Base-by-base conservation (phyloP, 1,140 invertebrate species). In the Eciton burchellii region DNA sequence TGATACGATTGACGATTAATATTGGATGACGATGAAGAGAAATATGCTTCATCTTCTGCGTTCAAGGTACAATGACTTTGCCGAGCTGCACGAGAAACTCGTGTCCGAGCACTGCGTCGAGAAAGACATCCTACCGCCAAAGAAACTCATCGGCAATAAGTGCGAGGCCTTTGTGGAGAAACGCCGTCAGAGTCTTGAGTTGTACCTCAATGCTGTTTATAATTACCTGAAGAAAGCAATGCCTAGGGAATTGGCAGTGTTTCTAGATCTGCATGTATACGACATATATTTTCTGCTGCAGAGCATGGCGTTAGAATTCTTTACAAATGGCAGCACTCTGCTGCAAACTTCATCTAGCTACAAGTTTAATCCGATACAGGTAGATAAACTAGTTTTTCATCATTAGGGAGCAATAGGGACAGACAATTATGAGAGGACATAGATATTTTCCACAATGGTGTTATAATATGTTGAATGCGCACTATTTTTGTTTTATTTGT, bases 121-220 rank as follows among this genome's bases (percentile, higher is more conserved):
- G 24, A 98, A 97, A 91, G 97, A 97, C 87, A 94, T 98, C 72
- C 91, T 99, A 14, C 98, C 98, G 19, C 97, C 98, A 4, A 99
- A 99, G 92, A 98, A 98, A 94, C 94, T 98, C 0, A 96, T 97
- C 89, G 96, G 97, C 0, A 97, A 97, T 86, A 96, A 96, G 86
- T 96, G 95, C 87, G 97, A 97, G 14, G 94, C 95, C 19, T 99
- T 99, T 91, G 95, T 99, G 24, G 97, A 98, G 90, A 97, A 96
- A 89, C 95, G 98, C 79, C 95, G 97, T 65, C 94, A 95, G 83
- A 96, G 96, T 21, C 93, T 99, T 35, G 96, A 98, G 91, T 94
- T 95, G 16, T 99, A 99, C 93, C 93, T 99, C 5, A 96, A 97
- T 91, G 96, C 95, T 81, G 94, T 97, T 8, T 95, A 97, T 35